Percentiles rank a stretch among this genome's conserved stretches.
These are phyloP conservation scores for Hemithea aestivaria DNA, from an alignment of 2,888 invertebrate genomes.

Conservation along the genomic window DNA sequence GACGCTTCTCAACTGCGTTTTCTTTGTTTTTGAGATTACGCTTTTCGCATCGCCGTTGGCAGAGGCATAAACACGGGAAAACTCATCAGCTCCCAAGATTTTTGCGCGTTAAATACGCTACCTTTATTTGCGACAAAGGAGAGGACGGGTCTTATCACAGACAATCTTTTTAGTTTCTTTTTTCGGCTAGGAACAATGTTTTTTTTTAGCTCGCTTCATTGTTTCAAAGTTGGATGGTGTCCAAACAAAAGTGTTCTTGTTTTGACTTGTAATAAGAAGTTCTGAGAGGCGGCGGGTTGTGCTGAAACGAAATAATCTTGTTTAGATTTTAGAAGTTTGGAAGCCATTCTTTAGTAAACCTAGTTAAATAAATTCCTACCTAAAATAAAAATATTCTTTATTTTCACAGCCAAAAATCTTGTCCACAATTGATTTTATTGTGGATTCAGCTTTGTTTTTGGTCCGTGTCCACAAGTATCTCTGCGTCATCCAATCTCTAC, in stretches of 20 bases:
- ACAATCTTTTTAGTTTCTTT: slow-evolving; percentile 20
- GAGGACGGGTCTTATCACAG: slow-evolving; percentile 45
- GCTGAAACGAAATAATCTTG: slow-evolving; percentile 7
- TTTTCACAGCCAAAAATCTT: no score
- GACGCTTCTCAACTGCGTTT: slow-evolving; percentile 30
- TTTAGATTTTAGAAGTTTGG: slow-evolving; percentile 10
- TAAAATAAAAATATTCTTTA: no score
- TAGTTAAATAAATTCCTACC: no score
- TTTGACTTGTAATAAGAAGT: slow-evolving; percentile 10
- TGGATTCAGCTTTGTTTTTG: no score
- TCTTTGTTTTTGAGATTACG: slow-evolving; percentile 52
- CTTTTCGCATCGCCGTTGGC: slow-evolving; percentile 31
- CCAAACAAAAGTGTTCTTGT: slow-evolving; percentile 17
- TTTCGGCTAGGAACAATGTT: slow-evolving; percentile 12
- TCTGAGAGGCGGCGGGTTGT: slow-evolving; percentile 4
- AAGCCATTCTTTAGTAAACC: no score
- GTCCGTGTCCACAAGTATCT: no score
- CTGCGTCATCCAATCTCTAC: no score
- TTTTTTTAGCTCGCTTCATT: slow-evolving; percentile 16
- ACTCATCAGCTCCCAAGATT: slow-evolving; percentile 43
- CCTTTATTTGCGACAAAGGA: slow-evolving; percentile 40
- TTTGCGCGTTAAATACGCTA: slow-evolving; percentile 42
- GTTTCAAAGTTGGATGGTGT: slow-evolving; percentile 19
- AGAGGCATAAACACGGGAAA: slow-evolving; percentile 41
- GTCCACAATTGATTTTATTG: no score